phyloP scores from a whole-genome alignment of 2,113 vertebrate genomes.

The Nerophis lumbriciformis region DNA sequence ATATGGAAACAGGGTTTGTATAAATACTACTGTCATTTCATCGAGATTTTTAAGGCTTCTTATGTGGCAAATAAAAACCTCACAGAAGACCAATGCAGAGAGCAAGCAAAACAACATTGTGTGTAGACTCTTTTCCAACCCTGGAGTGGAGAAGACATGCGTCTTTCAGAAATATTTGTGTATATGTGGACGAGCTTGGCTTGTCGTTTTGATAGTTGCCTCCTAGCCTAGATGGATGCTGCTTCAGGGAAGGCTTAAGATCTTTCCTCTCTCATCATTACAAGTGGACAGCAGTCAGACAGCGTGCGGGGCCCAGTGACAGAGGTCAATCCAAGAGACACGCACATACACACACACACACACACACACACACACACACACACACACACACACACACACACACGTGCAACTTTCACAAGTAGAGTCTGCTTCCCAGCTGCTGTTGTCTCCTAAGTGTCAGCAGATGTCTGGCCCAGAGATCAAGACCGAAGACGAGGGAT shows the following conservation, averaged over 20 bases:
- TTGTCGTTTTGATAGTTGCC: slow-evolving; percentile 47
- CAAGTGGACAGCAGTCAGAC: slow-evolving; percentile 35
- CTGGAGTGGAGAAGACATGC: neutral
- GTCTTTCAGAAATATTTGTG: neutral
- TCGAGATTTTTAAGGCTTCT: too few species aligned
- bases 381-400: slow-evolving; percentile 1
- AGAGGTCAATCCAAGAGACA: slow-evolving; percentile 31
- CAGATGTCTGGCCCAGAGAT: slow-evolving; percentile 75
- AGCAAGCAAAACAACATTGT: neutral
- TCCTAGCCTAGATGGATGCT: slow-evolving; percentile 40
- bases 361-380: neutral
- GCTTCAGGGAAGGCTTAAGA: slow-evolving; percentile 37
- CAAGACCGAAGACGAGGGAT: slow-evolving; percentile 64
- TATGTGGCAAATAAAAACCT: too few species aligned
- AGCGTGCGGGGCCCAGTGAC: slow-evolving; percentile 39
- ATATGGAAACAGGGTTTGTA: too few species aligned
- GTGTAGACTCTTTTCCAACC: neutral
- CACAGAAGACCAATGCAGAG: too few species aligned
- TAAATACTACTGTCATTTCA: too few species aligned
- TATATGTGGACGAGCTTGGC: slow-evolving; percentile 13
- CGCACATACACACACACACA: neutral
- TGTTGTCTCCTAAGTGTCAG: slow-evolving; percentile 63
- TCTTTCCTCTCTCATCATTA: slow-evolving; percentile 45
- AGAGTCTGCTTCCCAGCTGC: slow-evolving; percentile 66
- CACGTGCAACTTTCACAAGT: slow-evolving; percentile 13